Percentiles rank a stretch among this genome's conserved stretches.
phyloP scores from a whole-genome alignment of 2,113 vertebrate genomes.

The Pagrus major region DNA sequence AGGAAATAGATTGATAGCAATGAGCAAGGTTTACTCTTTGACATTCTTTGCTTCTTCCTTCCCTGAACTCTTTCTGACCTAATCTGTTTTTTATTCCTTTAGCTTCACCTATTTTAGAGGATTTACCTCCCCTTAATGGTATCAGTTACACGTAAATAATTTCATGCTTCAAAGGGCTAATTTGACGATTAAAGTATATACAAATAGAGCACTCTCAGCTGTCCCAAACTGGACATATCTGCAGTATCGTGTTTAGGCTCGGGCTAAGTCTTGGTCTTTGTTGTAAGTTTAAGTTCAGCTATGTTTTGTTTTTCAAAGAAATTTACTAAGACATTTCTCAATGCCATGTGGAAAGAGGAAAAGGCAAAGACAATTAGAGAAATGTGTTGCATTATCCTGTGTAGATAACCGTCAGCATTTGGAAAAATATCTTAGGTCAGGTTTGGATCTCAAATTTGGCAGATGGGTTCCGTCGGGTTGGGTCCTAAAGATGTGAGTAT shows the following conservation, averaged over 20 bases:
- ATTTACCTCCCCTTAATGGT: too few relatives aligned
- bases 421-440: neutral
- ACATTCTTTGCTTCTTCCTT: too few relatives aligned
- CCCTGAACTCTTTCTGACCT: too few relatives aligned
- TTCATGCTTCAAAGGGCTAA: neutral
- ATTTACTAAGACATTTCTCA: too few relatives aligned
- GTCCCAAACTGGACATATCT: neutral
- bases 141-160: neutral
- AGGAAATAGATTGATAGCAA: too few relatives aligned
- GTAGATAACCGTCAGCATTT: neutral
- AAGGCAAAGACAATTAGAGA: too few relatives aligned
- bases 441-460: neutral
- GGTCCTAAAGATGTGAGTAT: neutral
- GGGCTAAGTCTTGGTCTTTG: neutral
- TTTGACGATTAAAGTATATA: neutral
- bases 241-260: neutral
- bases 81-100: too few relatives aligned
- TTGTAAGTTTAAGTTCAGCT: neutral
- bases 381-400: neutral
- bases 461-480: neutral
- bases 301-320: neutral
- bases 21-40: too few relatives aligned
- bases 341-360: too few relatives aligned
- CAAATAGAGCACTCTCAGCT: neutral
- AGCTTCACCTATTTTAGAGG: too few relatives aligned